A percentile compares a stretch with the other conserved stretches of the same genome.
phyloP scores from a whole-genome alignment of 2,113 vertebrate genomes.

The Rhinopomastus cyanomelas region DNA sequence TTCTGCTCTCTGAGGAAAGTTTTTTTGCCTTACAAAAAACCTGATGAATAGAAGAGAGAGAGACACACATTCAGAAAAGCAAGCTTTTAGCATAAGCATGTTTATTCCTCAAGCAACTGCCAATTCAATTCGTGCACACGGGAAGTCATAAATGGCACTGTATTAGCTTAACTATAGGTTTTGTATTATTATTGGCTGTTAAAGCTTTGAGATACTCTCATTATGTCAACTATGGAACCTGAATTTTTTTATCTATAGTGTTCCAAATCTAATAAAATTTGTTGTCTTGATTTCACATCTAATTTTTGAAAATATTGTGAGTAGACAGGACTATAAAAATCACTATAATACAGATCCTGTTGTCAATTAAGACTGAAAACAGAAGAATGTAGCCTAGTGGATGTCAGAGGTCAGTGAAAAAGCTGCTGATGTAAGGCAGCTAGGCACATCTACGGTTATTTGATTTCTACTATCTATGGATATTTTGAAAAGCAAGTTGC shows the following conservation, averaged over 20 bases:
- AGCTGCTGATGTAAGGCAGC: background rate
- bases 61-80: background rate
- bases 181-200: background rate
- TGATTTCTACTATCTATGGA: background rate
- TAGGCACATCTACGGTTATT: no score
- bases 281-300: background rate
- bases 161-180: background rate
- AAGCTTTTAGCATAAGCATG: background rate
- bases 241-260: background rate
- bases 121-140: background rate
- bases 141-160: background rate
- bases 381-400: background rate
- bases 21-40: background rate
- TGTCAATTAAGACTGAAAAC: constrained; percentile 19
- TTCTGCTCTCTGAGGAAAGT: background rate
- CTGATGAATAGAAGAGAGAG: background rate
- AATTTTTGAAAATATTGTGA: constrained; percentile 37
- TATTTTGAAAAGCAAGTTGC: background rate
- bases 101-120: background rate
- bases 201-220: background rate
- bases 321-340: background rate
- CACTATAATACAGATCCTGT: background rate
- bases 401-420: constrained; percentile 27
- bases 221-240: background rate
- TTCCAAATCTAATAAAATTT: background rate